A percentile compares a stretch with the other conserved stretches of the same genome.
Evolutionary conservation across 2,888 invertebrate species (phyloP).

Genomic region (Andrena fulva): DNA sequence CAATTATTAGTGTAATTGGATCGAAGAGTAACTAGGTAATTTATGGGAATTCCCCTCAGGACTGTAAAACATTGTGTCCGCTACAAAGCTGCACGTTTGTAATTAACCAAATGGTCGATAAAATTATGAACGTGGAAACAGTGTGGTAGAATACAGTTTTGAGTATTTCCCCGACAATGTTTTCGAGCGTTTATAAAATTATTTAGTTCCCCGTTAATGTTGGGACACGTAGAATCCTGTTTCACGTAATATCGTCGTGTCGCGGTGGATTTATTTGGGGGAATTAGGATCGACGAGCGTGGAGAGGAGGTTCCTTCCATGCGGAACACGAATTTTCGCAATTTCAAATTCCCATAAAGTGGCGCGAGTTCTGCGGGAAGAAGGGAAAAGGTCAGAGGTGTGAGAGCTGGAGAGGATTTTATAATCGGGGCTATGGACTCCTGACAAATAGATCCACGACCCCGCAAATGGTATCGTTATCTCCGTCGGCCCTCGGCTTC

Average conservation of each 20-base stretch:
- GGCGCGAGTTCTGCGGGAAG: neutral
- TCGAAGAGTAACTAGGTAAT: neutral
- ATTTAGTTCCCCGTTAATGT: neutral
- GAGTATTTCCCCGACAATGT: neutral
- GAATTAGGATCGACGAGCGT: neutral
- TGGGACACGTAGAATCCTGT: too few relatives aligned
- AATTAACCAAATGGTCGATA: neutral
- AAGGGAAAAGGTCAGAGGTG: constrained; percentile 14
- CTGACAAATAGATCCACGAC: constrained; percentile 38
- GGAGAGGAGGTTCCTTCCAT: neutral
- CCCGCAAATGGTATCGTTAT: constrained; percentile 25
- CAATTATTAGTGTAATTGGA: constrained; percentile 15
- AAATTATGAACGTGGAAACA: neutral
- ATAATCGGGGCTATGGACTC: constrained; percentile 17
- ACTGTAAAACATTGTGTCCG: neutral
- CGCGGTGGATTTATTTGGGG: neutral
- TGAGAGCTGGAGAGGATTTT: constrained; percentile 21
- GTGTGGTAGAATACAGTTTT: neutral
- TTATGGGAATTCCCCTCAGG: neutral
- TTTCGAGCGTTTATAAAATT: neutral
- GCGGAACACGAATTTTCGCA: constrained; percentile 30
- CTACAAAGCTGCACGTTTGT: neutral
- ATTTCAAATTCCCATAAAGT: constrained; percentile 34
- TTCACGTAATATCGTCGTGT: neutral
- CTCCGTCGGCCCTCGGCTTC: neutral